Evolutionary conservation across 2,797 vertebrate genomes (phyloP).

Genomic region (Acropternis orthonyx): DNA sequence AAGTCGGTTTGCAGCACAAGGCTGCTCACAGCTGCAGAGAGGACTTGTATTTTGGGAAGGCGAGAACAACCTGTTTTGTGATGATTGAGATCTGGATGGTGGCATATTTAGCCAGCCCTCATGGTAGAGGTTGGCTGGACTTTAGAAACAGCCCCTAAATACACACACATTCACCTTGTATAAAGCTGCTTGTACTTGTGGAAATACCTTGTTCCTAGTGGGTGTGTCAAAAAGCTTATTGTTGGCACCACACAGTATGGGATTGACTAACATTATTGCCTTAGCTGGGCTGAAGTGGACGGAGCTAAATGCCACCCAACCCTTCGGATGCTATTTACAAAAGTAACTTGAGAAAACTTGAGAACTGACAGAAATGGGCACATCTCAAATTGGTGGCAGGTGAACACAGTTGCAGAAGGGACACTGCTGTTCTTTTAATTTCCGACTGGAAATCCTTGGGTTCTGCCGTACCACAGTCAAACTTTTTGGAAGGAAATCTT

Average conservation of each 20-base stretch:
- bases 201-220: not conserved
- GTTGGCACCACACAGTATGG: not conserved
- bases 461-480: not conserved
- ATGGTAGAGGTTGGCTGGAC: not conserved
- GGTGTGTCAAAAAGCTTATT: not conserved
- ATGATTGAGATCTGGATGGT: not conserved
- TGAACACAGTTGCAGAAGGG: not conserved
- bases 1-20: not conserved
- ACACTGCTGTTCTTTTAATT: not conserved
- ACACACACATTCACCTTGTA: not conserved
- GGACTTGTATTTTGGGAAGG: not conserved
- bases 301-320: not conserved
- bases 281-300: not conserved
- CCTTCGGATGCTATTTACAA: not conserved
- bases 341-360: constrained; percentile 14
- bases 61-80: not conserved
- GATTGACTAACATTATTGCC: not conserved
- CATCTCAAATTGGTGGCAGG: not conserved
- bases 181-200: not conserved
- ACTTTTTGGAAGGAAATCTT: not conserved
- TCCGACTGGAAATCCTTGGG: not conserved
- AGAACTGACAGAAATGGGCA: not conserved
- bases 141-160: not conserved
- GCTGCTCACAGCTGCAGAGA: not conserved
- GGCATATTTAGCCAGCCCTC: not conserved